Percentiles rank a stretch among this genome's conserved stretches.
Conservation (phyloP, 2,888 invertebrate genomes). For the Diachrysia chrysitis region DNA sequence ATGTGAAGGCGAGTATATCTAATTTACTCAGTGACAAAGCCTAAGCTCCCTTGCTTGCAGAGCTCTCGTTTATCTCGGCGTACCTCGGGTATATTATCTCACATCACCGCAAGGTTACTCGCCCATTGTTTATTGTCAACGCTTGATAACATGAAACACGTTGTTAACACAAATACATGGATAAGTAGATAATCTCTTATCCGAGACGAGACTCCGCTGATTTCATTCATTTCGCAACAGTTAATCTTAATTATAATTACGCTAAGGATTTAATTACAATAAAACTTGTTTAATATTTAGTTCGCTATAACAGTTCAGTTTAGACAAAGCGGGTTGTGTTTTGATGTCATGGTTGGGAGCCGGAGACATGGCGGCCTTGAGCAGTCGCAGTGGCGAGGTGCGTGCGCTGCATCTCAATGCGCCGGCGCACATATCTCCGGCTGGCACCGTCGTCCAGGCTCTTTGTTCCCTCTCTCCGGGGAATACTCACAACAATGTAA, state of each 20-base stretch:
- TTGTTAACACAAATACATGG: slow-evolving; percentile 45
- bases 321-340: slow-evolving; percentile 17
- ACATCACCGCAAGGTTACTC: slow-evolving; percentile 76
- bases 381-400: slow-evolving; percentile 68
- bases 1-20: too few species aligned
- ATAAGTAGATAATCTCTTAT: slow-evolving; percentile 45
- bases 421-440: slow-evolving; percentile 64
- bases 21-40: slow-evolving; percentile 17
- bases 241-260: slow-evolving; percentile 23
- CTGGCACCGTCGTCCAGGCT: slow-evolving; percentile 62
- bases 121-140: slow-evolving; percentile 82
- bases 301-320: background rate
- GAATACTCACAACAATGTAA: slow-evolving; percentile 64
- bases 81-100: slow-evolving; percentile 68
- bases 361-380: slow-evolving; percentile 74
- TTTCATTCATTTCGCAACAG: slow-evolving; percentile 30
- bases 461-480: slow-evolving; percentile 71
- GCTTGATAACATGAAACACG: slow-evolving; percentile 73
- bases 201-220: slow-evolving; percentile 23
- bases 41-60: slow-evolving; percentile 55
- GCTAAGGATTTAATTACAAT: background rate
- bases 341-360: slow-evolving; percentile 41
- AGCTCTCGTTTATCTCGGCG: slow-evolving; percentile 68
- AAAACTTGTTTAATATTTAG: background rate
- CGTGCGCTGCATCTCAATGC: slow-evolving; percentile 79